phyloP scores from a whole-genome alignment of 2,113 vertebrate genomes.

The Sinocyclocheilus anshuiensis region DNA sequence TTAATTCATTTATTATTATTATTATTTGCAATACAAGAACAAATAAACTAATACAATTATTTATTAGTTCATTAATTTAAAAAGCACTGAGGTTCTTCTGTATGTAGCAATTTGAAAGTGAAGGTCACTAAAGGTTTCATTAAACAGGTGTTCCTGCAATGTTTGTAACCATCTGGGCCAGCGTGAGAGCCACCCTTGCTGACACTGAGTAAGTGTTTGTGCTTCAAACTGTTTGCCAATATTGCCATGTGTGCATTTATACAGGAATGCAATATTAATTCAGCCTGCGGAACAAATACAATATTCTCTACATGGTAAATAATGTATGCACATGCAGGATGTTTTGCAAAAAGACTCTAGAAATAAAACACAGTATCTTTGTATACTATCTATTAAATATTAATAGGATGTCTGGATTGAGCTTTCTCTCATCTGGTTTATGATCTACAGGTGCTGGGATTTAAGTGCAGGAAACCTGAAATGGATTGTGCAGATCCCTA shows the following conservation, averaged over 20 bases:
- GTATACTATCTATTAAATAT: not conserved
- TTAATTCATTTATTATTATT: no score
- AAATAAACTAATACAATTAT: no score
- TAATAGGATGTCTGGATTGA: conserved; percentile 2
- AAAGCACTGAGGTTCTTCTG: not conserved
- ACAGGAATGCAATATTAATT: not conserved
- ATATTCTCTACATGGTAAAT: not conserved
- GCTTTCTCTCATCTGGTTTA: conserved; percentile 33
- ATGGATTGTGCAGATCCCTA: conserved; percentile 95
- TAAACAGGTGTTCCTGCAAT: conserved; percentile 86
- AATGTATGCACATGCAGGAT: not conserved
- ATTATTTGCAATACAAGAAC: no score
- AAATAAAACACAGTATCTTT: not conserved
- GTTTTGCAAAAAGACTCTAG: not conserved
- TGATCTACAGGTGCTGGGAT: conserved; percentile 89
- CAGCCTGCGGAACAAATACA: not conserved
- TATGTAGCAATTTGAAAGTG: not conserved
- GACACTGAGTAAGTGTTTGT: conserved; percentile 89
- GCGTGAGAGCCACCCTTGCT: conserved; percentile 87
- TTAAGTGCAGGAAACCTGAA: conserved; percentile 94
- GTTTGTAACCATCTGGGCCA: conserved; percentile 94
- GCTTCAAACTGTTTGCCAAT: not conserved
- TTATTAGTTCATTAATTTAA: no score
- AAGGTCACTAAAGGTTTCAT: not conserved
- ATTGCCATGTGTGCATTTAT: not conserved